A percentile compares a stretch with the other conserved stretches of the same genome.
phyloP scores from a whole-genome alignment of 2,797 vertebrate genomes.

The Phataginus tetradactyla region DNA sequence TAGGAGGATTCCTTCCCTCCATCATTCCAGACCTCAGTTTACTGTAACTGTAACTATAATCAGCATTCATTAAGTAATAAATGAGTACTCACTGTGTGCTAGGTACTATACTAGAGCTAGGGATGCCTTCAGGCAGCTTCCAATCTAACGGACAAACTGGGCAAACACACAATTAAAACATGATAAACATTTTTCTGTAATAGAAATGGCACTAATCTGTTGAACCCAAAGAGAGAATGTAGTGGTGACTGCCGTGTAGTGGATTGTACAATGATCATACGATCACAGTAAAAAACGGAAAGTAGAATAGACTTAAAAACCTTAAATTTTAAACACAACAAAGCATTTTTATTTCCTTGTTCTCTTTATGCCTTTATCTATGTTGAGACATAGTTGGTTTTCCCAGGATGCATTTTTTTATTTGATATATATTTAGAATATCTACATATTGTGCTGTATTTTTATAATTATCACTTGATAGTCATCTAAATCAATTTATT shows the following conservation, averaged over 20 bases:
- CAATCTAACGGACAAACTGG: background rate
- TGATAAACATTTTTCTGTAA: background rate
- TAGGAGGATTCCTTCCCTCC: background rate
- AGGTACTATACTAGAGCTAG: background rate
- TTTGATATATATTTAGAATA: background rate
- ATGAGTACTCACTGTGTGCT: background rate
- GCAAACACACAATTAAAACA: background rate
- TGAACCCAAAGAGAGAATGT: background rate
- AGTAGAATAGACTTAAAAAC: slow-evolving; percentile 13
- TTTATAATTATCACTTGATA: background rate
- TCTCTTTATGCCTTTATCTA: background rate
- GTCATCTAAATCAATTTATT: background rate
- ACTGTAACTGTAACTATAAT: background rate
- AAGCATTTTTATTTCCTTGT: background rate
- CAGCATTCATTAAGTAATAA: background rate
- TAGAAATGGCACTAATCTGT: background rate
- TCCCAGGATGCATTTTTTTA: background rate
- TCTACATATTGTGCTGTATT: background rate
- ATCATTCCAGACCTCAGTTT: background rate
- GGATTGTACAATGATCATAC: background rate
- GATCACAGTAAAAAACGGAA: background rate
- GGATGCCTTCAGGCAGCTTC: background rate
- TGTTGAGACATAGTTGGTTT: background rate
- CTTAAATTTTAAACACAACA: background rate
- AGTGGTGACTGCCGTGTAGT: background rate